Conservation (phyloP, 1,140 invertebrate species). For the Caenorhabditis remanei region DNA sequence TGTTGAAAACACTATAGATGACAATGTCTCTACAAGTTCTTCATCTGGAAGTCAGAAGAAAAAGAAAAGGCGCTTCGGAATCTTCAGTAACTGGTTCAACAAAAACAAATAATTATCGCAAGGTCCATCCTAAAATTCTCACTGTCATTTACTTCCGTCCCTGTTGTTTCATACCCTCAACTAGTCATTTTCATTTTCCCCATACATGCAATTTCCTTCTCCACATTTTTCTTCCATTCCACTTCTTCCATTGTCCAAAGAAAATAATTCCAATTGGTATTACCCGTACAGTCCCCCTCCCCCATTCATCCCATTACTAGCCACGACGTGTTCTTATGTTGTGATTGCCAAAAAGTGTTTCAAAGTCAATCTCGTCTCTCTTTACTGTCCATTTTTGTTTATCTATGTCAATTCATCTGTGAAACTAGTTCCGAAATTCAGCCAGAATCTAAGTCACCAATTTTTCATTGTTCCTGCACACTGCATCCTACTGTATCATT, state of each 20-base stretch:
- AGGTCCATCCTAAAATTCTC: not conserved
- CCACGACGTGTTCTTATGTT: conserved; percentile 53
- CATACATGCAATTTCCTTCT: not conserved
- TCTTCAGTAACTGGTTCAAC: conserved; percentile 46
- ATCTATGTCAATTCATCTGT: not conserved
- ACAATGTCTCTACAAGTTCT: conserved; percentile 37
- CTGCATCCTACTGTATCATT: no score
- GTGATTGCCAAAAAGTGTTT: conserved; percentile 55
- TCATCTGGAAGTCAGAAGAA: conserved; percentile 45
- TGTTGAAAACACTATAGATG: not conserved
- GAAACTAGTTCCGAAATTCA: not conserved
- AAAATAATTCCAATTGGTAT: conserved; percentile 18
- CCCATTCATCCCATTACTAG: not conserved
- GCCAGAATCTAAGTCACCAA: not conserved
- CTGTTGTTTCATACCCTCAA: not conserved
- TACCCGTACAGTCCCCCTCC: not conserved
- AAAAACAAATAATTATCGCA: not conserved
- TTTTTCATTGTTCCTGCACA: not conserved
- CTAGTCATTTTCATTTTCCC: conserved; percentile 31
- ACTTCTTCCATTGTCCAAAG: conserved; percentile 16
- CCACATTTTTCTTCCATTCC: not conserved
- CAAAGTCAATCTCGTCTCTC: conserved; percentile 24
- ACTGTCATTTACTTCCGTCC: conserved; percentile 2
- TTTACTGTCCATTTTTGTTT: not conserved
- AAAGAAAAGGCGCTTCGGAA: conserved; percentile 34